Base-by-base conservation (phyloP, 2,113 vertebrate genomes). In the Ptyas mucosa region DNA sequence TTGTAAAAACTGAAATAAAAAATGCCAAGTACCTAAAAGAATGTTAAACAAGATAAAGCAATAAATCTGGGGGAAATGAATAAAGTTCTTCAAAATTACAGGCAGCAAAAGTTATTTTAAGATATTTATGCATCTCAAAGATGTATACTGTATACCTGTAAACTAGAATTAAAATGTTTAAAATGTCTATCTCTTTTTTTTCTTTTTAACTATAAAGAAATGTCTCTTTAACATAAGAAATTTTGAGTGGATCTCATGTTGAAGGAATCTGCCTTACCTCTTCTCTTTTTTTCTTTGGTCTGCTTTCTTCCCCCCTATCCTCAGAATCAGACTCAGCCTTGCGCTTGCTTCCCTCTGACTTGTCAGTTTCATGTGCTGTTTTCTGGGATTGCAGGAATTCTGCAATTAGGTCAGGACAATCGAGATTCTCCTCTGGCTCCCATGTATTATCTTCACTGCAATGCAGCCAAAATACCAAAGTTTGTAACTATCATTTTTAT, bases 371-470 rank as follows among this genome's bases (percentile, higher is more conserved):
- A 0, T 98, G 98, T 0, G 99, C 99, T 0, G 97, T 96, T 97
- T 99, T 99, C 96, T 99, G 99, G 1, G 98, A 99, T 92, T 99
- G 99, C 18, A 99, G 98, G 94, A 99, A 99, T 87, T 99, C 99
- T 0, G 99, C 99, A 8, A 99, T 99, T 94, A 99, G 97, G 94
- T 99, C 99, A 0, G 99, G 99, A 96, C 99, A 99, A 95, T 99
- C 99, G 43, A 99, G 96, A 97, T 99, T 99, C 96, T 99, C 99
- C 88, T 99, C 99, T 0, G 99, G 99, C 94, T 99, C 99, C 99
- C 99, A 99, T 0, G 99, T 99, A 97, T 99, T 99, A 90, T 99
- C 99, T 49, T 99, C 99, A 85, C 99, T 99, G 98, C 91, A 97
- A 97, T 1, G 88, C 95, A 85, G 12, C 18, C 54, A 90, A 86